A percentile compares a stretch with the other conserved stretches of the same genome.
Evolutionary conservation across 1,140 invertebrate genomes (phyloP).

Genomic region (Pogonomyrmex californicus): DNA sequence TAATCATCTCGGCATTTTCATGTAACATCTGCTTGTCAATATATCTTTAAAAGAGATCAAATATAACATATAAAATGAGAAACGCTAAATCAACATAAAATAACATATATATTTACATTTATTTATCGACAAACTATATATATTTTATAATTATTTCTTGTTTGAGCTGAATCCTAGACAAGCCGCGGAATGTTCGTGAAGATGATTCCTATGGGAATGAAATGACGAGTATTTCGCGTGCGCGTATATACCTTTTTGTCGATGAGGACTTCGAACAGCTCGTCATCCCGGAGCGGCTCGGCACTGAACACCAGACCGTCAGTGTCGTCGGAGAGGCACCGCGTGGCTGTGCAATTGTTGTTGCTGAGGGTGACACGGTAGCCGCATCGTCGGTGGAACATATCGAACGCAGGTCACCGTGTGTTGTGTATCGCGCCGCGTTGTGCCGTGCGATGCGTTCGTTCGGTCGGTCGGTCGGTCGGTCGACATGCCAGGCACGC

Average conservation of each 20-base stretch:
- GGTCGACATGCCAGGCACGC: constrained; percentile 13
- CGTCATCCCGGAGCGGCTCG: constrained; percentile 93
- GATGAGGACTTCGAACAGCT: constrained; percentile 95
- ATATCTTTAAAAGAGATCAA: background rate
- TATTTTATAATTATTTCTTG: background rate
- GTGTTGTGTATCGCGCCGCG: background rate
- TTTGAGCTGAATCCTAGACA: background rate
- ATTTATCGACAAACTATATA: background rate
- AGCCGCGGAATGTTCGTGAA: background rate
- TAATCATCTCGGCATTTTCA: background rate
- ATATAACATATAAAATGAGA: background rate
- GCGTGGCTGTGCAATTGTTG: constrained; percentile 93
- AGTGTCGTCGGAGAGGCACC: constrained; percentile 94
- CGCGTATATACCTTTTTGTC: constrained; percentile 92
- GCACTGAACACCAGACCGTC: constrained; percentile 94
- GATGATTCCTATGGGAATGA: background rate
- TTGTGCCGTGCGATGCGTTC: background rate
- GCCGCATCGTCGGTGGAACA: constrained; percentile 94
- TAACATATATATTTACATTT: background rate
- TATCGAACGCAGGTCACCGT: constrained; percentile 71
- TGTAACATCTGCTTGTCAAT: background rate
- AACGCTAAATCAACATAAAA: background rate
- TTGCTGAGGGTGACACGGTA: constrained; percentile 93
- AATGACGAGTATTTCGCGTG: too few relatives aligned
- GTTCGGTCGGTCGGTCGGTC: background rate